Percentiles rank a stretch among this genome's conserved stretches.
Evolutionary conservation across 2,797 vertebrate genomes (phyloP).

Genomic region (Gobio occitaniae): DNA sequence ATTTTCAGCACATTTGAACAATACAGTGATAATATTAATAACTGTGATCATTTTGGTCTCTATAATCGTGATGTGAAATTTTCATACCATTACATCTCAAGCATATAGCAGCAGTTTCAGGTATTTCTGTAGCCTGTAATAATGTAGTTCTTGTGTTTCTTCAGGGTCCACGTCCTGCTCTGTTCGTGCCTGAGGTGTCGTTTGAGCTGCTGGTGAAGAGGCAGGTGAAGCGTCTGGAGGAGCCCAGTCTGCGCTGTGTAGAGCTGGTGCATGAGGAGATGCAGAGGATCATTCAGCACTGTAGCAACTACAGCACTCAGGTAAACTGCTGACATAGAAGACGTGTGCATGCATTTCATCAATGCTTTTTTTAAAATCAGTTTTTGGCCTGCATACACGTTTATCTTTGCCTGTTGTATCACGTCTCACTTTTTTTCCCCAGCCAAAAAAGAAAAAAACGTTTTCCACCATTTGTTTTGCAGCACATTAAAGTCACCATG

Average conservation of each 20-base stretch:
- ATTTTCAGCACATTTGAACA: not conserved
- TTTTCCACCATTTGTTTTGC: not conserved
- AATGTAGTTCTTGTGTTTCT: slow-evolving; percentile 7
- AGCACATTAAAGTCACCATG: not conserved
- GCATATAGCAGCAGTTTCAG: not conserved
- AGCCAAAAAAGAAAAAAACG: not conserved
- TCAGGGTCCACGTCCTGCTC: slow-evolving; percentile 94
- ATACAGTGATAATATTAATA: not conserved
- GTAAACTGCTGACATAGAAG: slow-evolving; percentile 41
- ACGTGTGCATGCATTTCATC: not conserved
- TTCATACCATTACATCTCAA: not conserved
- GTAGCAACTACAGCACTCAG: slow-evolving; percentile 87
- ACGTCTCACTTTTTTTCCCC: too few relatives aligned
- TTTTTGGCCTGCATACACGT: not conserved
- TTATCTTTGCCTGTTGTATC: not conserved
- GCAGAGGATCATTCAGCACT: slow-evolving; percentile 99
- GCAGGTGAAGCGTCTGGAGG: slow-evolving; percentile 97
- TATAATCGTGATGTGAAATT: not conserved
- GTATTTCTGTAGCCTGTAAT: slow-evolving; percentile 14
- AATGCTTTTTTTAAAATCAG: too few relatives aligned
- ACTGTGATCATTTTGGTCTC: not conserved
- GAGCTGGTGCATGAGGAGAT: slow-evolving; percentile 99
- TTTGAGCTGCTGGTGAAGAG: slow-evolving; percentile 97
- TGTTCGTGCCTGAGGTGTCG: slow-evolving; percentile 97
- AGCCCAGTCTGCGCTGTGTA: slow-evolving; percentile 95